A percentile compares a stretch with the other conserved stretches of the same genome.
Evolutionary conservation across 2,888 invertebrate genomes (phyloP).

Genomic region (Ceratothoa steindachneri): DNA sequence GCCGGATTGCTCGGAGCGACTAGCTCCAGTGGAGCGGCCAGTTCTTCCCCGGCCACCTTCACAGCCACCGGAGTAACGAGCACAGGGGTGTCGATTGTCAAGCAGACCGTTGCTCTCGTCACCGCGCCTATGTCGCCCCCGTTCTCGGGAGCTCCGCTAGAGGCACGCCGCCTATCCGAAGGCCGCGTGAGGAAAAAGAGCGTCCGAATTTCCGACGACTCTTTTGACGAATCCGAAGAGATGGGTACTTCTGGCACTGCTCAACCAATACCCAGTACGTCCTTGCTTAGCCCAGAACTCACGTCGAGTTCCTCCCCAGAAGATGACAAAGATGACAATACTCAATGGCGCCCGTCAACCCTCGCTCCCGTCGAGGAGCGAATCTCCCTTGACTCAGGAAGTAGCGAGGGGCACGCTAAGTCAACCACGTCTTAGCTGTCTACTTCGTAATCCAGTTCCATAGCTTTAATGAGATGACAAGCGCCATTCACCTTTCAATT

Average conservation of each 20-base stretch:
- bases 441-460: too few species aligned
- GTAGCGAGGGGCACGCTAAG: neutral
- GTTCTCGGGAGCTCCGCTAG: conserved; percentile 17
- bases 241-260: conserved; percentile 21
- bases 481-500: too few species aligned
- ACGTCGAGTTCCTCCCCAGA: conserved; percentile 36
- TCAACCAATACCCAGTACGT: neutral
- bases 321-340: conserved; percentile 15
- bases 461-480: too few species aligned
- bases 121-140: conserved; percentile 44
- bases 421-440: neutral
- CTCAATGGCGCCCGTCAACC: conserved; percentile 15
- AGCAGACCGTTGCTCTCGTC: conserved; percentile 22
- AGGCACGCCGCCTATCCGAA: conserved; percentile 35
- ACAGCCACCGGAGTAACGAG: neutral
- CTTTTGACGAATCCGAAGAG: conserved; percentile 46
- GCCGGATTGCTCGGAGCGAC: conserved; percentile 13
- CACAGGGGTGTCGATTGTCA: conserved; percentile 24
- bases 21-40: conserved; percentile 17
- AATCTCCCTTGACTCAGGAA: conserved; percentile 29
- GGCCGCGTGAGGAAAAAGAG: conserved; percentile 41
- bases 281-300: conserved; percentile 21
- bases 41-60: neutral
- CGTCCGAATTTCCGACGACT: conserved; percentile 46
- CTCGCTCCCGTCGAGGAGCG: conserved; percentile 37